These are phyloP conservation scores for Synergus laeviventris DNA, from an alignment of 2,888 invertebrate species.

Conservation along the genomic window DNA sequence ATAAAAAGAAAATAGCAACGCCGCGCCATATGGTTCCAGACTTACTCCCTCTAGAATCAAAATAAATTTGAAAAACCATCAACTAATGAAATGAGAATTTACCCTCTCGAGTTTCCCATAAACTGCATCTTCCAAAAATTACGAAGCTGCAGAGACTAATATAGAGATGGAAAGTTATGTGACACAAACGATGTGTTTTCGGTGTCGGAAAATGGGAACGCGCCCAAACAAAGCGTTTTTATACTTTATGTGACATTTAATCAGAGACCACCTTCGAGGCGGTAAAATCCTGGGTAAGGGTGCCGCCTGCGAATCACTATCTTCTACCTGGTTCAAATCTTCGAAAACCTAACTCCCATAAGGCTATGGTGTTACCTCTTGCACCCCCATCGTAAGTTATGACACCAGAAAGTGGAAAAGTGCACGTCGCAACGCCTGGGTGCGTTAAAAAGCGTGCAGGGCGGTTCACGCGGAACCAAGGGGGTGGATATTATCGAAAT, in stretches of 20 bases:
- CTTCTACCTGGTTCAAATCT: not conserved
- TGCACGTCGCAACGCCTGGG: not conserved
- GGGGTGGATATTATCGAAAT: constrained; percentile 2
- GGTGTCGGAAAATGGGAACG: constrained; percentile 57
- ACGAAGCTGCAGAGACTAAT: not conserved
- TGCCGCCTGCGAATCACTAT: constrained; percentile 37
- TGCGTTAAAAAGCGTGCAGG: constrained; percentile 3
- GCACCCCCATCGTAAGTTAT: constrained; percentile 29
- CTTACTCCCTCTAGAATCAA: not conserved
- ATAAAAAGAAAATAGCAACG: not conserved
- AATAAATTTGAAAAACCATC: not conserved
- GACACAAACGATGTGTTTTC: constrained; percentile 60
- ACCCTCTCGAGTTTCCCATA: not conserved
- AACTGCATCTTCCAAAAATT: not conserved
- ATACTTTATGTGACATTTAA: constrained; percentile 72
- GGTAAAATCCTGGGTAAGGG: constrained; percentile 26
- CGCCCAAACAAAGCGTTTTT: constrained; percentile 63
- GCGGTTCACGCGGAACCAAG: constrained; percentile 28
- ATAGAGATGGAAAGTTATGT: constrained; percentile 54
- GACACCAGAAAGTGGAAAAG: constrained; percentile 27
- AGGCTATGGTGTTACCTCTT: constrained; percentile 15
- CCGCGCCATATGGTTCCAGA: not conserved
- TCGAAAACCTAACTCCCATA: constrained; percentile 9
- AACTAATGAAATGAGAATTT: constrained; percentile 13
- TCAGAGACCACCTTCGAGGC: constrained; percentile 50